Base-by-base conservation (phyloP, 2,797 vertebrate genomes). In the Chaenodraco wilsoni region DNA sequence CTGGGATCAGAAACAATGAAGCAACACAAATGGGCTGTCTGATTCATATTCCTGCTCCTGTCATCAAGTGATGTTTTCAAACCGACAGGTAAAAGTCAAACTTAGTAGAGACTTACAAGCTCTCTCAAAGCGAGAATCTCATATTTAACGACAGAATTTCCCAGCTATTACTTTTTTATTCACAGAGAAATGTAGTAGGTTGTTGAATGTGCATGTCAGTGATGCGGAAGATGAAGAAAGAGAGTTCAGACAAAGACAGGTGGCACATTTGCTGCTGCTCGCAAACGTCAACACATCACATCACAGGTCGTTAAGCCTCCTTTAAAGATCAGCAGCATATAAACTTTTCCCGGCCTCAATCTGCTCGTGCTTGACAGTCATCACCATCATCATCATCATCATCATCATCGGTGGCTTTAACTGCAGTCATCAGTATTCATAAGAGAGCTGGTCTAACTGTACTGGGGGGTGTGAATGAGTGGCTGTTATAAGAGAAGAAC, bases 401-500 rank as follows among this genome's bases (percentile, higher is more conserved):
- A 45, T 77, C 77, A 71, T 40, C 61, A 44, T 49, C 16, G 19
- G 37, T 72, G 8, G 33, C 82, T 51, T 65, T 72, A 72, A 76
- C 87, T 81, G 63, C 59, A 74, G 77, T 85, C 72, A 82, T 91
- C 73, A 85, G 76, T 72, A 87, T 88, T 90, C 81, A 85, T 83
- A 73, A 77, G 69, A 73, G 79, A 78, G 61, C 63, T 55, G 75
- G 78, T 79, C 87, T 83, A 66, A 90, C 88, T 86, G 71, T 84
- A 78, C 77, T 69, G 81, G 78, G 65, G 73, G 54, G 66, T 23
- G 50, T 87, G 84, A 88, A 88, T 84, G 86, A 90, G 81, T 77
- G 78, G 78, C 87, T 87, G 86, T 91, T 89, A 82, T 77, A 84
- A 75, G 87, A 83, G 87, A 76, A 82, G 83, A 84, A 83, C 50